Conservation (phyloP, 2,113 vertebrate species). For the Sturnus vulgaris region DNA sequence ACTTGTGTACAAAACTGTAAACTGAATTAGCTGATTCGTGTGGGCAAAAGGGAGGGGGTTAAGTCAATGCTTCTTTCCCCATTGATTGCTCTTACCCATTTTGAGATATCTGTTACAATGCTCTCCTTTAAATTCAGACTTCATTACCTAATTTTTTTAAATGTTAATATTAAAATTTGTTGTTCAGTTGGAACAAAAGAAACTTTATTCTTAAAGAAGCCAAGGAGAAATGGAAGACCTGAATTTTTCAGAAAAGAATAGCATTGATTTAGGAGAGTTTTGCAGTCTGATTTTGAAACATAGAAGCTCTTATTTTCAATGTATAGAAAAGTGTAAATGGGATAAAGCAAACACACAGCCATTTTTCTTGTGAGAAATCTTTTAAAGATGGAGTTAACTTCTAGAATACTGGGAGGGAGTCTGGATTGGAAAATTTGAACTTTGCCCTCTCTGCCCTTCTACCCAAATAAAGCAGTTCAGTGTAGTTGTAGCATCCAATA, state of each 20-base stretch:
- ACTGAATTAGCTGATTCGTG: neutral
- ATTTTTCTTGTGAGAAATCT: neutral
- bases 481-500: neutral
- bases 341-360: neutral
- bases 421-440: neutral
- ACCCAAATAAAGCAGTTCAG: neutral
- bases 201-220: neutral
- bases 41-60: rapidly evolving
- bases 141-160: neutral
- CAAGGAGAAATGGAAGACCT: neutral
- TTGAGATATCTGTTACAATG: neutral
- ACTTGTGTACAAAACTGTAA: neutral
- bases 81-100: neutral
- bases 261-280: neutral
- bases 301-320: neutral
- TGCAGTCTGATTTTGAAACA: neutral
- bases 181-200: neutral
- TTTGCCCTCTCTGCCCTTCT: neutral
- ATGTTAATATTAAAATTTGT: neutral
- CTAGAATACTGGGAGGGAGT: neutral
- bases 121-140: neutral
- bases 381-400: neutral
- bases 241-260: neutral
- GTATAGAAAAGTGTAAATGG: neutral
- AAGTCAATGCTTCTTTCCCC: neutral